Evolutionary conservation across 2,888 invertebrate species (phyloP), one percentile per base, ranked within the genome.

Genomic region (Pachydiplax longipennis): DNA sequence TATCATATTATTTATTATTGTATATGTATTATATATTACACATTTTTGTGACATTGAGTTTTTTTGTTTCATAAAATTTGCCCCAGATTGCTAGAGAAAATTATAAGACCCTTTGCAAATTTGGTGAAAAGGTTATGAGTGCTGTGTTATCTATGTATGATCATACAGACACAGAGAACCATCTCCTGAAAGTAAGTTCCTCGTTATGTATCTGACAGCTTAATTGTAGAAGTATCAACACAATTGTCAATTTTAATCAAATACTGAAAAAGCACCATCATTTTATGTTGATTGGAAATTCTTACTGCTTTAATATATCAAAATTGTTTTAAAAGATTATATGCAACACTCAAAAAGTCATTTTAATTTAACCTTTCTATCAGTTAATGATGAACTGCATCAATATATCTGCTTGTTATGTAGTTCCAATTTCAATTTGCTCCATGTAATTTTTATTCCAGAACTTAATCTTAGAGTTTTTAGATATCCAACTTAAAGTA

Each of bases 31-130:
- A n/a, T n/a, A n/a, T n/a, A n/a, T 44, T 37, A 37, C 5, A 5
- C 37, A 48, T 18, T 53, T 18, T 18, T 53, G 2, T 53, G 18
- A 15, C 1, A 15, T 18, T 18, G 15, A 53, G 15, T 18, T 18
- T 53, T 53, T 53, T 53, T 81, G 44, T 40, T 61, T 31, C 37
- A 15, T 53, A 31, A 31, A 3, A 92, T 31, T 92, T 93, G 2
- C 93, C 93, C 82, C 92, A 92, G 61, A 93, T 96, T 31, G 95
- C 94, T 53, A 93, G 94, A 15, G 96, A 96, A 92, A 94, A 94
- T 91, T 94, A 95, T 31, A 93, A 94, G 87, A 93, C 94, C 4
- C 93, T 95, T 91, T 95, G 96, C 92, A 94, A 94, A 92, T 95
- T 95, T 92, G 94, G 94, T 25, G 95, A 96, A 93, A 94, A 92